Base-by-base conservation (phyloP, 2,113 vertebrate genomes). In the Pyrgilauda ruficollis region DNA sequence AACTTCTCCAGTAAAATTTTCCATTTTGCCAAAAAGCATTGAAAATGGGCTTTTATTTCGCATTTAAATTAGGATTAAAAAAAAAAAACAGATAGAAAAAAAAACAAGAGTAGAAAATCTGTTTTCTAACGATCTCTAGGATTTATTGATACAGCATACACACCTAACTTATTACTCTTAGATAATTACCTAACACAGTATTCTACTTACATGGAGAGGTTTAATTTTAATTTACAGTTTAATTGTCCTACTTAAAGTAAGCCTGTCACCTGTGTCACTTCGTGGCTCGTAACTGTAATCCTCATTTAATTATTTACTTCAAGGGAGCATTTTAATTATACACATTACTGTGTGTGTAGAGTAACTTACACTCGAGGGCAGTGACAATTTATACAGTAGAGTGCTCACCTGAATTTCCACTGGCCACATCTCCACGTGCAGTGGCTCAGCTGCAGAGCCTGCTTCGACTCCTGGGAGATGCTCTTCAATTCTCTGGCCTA, bases 261-360 rank as follows among this genome's bases (percentile, higher is more conserved):
- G 52, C 67, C 47, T 84, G 43, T 85, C 83, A 90, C 69, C 90
- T 93, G 39, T 69, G 79, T 88, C 85, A 75, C 81, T 95, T 74
- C n/a, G 84, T 64, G 61, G 72, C 76, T 96, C 89, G 62, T 96
- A 92, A 94, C 15, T 50, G 49, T 76, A 96, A 95, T 91, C 76
- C 26, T 84, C 84, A 83, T 95, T 97, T 96, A 97, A 96, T 96
- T 96, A 95, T 97, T 97, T 97, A 91, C 68, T 96, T 93, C 68
- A 84, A 94, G 88, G 47, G 41, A 89, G 27, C 53, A 86, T 68
- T 96, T 97, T 96, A 89, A 94, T 96, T 95, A 90, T 16, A 24
- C 74, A n/a, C 89, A 93, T 90, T 84, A 87, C 27, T 78, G 15
- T 28, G 69, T 50, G 53, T 84, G 75, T 66, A 61, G 81, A 96